These are phyloP conservation scores for Hemibagrus guttatus DNA, from an alignment of 2,797 vertebrate species.

Conservation along the genomic window DNA sequence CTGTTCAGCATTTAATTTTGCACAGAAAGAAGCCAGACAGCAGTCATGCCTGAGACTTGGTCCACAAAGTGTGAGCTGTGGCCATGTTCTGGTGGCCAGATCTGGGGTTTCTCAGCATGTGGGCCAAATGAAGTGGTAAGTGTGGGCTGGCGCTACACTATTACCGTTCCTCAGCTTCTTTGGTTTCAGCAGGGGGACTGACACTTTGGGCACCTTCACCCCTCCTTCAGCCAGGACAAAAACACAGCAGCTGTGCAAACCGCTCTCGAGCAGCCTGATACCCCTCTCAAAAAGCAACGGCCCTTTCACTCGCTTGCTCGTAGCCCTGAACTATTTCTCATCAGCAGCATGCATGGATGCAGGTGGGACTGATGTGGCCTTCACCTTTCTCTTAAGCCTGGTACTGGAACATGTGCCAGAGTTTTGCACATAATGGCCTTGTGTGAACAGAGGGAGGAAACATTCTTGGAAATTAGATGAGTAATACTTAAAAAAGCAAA, in stretches of 20 bases:
- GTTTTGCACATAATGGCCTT: conserved; percentile 46
- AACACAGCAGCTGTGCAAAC: conserved; percentile 72
- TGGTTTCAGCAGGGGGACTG: conserved; percentile 35
- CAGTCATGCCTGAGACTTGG: background rate
- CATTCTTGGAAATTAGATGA: conserved; percentile 58
- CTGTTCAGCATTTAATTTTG: background rate
- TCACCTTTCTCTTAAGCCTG: conserved; percentile 47
- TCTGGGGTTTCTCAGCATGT: conserved; percentile 2
- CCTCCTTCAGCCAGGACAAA: conserved; percentile 48
- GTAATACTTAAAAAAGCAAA: conserved; percentile 56
- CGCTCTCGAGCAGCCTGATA: conserved; percentile 27
- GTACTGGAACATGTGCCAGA: conserved; percentile 44
- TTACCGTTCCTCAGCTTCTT: conserved; percentile 15
- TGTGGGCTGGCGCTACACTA: conserved; percentile 9
- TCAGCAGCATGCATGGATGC: conserved; percentile 57
- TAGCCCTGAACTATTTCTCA: conserved; percentile 49
- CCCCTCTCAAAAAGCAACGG: conserved; percentile 33
- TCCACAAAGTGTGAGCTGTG: background rate
- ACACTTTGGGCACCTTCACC: conserved; percentile 36
- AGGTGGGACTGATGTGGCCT: conserved; percentile 34
- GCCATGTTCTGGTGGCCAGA: background rate
- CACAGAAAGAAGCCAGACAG: no score
- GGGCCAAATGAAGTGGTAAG: conserved; percentile 22
- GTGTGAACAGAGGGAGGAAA: conserved; percentile 59
- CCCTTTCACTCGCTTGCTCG: conserved; percentile 50